Evolutionary conservation across 2,888 invertebrate genomes (phyloP).

Genomic region (Drosophila macrospina): DNA sequence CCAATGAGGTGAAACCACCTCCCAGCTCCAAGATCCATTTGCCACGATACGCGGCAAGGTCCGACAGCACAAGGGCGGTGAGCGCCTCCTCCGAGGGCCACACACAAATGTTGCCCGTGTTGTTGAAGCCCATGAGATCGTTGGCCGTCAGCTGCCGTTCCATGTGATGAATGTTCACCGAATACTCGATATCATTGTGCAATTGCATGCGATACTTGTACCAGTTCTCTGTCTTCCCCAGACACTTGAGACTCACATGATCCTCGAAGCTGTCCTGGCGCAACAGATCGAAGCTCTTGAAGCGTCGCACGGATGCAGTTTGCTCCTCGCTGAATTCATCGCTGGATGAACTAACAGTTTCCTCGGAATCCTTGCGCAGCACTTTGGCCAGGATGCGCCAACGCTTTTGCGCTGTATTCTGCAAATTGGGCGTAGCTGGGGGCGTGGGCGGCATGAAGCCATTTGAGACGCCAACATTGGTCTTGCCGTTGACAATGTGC

Average conservation of each 20-base stretch:
- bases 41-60: conserved; percentile 88
- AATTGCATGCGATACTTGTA: conserved; percentile 87
- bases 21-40: conserved; percentile 91
- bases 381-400: conserved; percentile 90
- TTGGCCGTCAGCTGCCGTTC: conserved; percentile 88
- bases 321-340: conserved; percentile 83
- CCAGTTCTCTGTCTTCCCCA: conserved; percentile 87
- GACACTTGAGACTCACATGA: conserved; percentile 83
- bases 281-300: conserved; percentile 87
- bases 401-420: conserved; percentile 88
- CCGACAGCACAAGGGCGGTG: conserved; percentile 89
- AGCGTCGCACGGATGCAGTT: conserved; percentile 87
- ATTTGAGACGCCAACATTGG: conserved; percentile 19
- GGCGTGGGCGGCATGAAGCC: conserved; percentile 80
- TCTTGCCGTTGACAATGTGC: conserved; percentile 51
- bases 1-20: conserved; percentile 94
- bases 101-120: conserved; percentile 92
- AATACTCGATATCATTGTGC: conserved; percentile 85
- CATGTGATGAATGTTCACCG: conserved; percentile 87
- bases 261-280: conserved; percentile 86
- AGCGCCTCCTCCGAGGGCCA: conserved; percentile 93
- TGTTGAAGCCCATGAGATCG: conserved; percentile 92
- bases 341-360: conserved; percentile 83
- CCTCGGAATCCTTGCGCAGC: conserved; percentile 86
- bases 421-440: conserved; percentile 81